Base-by-base conservation (phyloP, 2,797 vertebrate genomes). In the Cryptoblepharus egeriae region DNA sequence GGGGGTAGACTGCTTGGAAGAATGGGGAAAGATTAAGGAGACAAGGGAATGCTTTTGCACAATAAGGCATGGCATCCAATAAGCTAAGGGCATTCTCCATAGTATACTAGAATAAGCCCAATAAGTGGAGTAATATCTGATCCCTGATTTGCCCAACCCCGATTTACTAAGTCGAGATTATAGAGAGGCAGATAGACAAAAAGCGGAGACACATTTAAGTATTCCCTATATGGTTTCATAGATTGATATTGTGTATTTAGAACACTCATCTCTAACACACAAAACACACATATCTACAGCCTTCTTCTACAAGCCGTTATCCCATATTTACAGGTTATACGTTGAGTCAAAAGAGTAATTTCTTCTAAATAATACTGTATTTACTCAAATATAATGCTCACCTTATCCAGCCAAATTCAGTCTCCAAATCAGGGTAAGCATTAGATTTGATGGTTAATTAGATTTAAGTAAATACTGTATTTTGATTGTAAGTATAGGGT, bases 181-280 rank as follows among this genome's bases (percentile, higher is more conserved):
- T 76, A 87, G 87, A 80, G 81, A 90, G 82, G 89, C 78, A 79
- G 90, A 90, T n/a, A 77, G 87, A 89, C 0, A 37, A 77, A 75
- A 87, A 81, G 65, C 24, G 0, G 82, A 86, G 1, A 1, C 67
- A 86, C 67, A 83, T 68, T 81, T 79, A 89, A 92, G 88, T 88
- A 91, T 89, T 90, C 92, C 88, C 83, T 92, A 86, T 90, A 92
- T 85, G 85, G 81, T 90, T 93, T 89, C 88, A 93, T 73, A 87
- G 72, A 85, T 52, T 52, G 49, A 52, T 15, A 52, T 16, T 15
- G 49, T 15, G 49, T 52, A 52, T 52, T 52, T 18, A 52, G 49
- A 3, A 16, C 10, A 52, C 49, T 52, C 49, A 52, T 52, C 49
- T 42, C 39, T 9, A 42, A 42, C 39, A 42, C 39, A 42, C 39